phyloP scores from a whole-genome alignment of 2,113 vertebrate genomes.

The Porphyrio hochstetteri region DNA sequence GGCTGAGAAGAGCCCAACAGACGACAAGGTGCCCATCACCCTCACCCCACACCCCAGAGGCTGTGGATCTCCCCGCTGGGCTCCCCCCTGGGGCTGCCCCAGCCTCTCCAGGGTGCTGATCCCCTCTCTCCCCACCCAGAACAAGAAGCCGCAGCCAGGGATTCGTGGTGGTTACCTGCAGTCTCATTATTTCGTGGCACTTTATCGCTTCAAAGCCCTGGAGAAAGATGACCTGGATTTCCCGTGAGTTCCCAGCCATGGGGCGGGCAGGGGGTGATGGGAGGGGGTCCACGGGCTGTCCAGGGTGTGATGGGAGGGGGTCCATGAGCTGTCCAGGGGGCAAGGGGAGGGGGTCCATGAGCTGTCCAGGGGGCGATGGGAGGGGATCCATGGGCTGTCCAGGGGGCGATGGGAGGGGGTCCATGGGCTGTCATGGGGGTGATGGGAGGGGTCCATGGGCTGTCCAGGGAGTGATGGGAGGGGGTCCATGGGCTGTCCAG shows the following conservation, averaged over 20 bases:
- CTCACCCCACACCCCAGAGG: background rate
- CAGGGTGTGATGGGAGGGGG: too few species aligned
- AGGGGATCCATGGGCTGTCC: too few species aligned
- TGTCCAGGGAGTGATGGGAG: too few species aligned
- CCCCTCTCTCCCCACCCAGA: conserved; percentile 61
- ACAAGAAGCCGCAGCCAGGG: conserved; percentile 84
- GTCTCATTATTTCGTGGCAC: conserved; percentile 91
- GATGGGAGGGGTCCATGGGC: too few species aligned
- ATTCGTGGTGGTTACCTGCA: conserved; percentile 81
- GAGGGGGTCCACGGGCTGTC: background rate
- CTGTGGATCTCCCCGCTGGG: background rate
- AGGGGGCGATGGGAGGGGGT: too few species aligned
- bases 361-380: too few species aligned
- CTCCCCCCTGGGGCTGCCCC: too few species aligned
- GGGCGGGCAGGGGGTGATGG: background rate
- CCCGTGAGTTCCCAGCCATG: conserved; percentile 79
- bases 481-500: too few species aligned
- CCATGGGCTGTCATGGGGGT: too few species aligned
- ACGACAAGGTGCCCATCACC: conserved; percentile 83
- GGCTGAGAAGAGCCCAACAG: conserved; percentile 82
- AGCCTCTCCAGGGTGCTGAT: background rate
- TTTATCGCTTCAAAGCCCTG: conserved; percentile 92
- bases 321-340: too few species aligned
- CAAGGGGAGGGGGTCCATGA: too few species aligned
- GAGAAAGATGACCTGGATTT: conserved; percentile 94